Base-by-base conservation (phyloP, 2,797 vertebrate genomes). In the Cichlasoma orientale region DNA sequence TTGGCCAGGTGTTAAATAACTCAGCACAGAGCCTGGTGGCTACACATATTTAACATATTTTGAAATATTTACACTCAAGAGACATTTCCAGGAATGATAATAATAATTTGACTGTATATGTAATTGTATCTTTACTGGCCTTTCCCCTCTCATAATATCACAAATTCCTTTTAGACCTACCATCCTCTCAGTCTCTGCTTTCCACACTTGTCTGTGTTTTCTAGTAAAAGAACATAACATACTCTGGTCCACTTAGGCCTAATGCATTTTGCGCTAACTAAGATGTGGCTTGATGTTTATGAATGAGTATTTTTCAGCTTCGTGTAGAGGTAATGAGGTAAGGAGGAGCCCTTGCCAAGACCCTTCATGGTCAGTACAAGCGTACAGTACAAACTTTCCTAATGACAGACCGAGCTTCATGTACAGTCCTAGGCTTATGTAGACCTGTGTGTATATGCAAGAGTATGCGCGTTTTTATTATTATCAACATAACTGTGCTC, bases 81-180 rank as follows among this genome's bases (percentile, higher is more conserved):
- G 73, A 87, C 79, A 86, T 86, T 85, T 91, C 82, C 53, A 85
- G 82, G 82, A 91, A 91, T 91, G 86, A 88, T 92, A 88, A 92
- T 88, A 91, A 85, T 82, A 85, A 88, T 90, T 77, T 85, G 72
- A 88, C 88, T 82, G 83, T 77, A 88, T 88, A 83, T 92, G 86
- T 90, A 92, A 92, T 75, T 38, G 56, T 89, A 91, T 91, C 90
- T 79, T 72, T 33, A 79, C 83, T 72, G 56, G 77, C 83, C 61
- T 86, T 82, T 70, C 50, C 75, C 57, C 78, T 68, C 82, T 82
- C 89, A 93, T 91, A 90, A 92, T 90, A 90, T 86, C 82, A 78
- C 70, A 82, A 74, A 85, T 85, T 89, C 89, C 81, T 76, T 63
- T 71, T 56, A 66, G 89, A 78, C 78, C 63, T 29, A 19, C 5